Conservation (phyloP, 2,797 vertebrate species). For the Adrianichthys oophorus region DNA sequence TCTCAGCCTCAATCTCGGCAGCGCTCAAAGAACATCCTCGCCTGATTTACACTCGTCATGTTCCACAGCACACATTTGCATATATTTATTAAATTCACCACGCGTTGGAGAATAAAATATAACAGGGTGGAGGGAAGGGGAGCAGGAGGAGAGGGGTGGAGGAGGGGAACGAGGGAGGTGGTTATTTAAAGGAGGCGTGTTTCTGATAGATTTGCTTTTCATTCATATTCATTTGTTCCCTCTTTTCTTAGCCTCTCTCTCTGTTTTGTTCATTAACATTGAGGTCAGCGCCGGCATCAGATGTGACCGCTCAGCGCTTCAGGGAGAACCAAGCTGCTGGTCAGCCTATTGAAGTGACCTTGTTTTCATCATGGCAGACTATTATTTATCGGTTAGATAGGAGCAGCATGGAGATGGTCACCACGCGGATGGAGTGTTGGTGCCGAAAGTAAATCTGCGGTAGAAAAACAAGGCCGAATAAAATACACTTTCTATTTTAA, state of each 20-base stretch:
- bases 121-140: slow-evolving; percentile 59
- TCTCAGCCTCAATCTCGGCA: slow-evolving; percentile 85
- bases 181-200: slow-evolving; percentile 82
- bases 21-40: slow-evolving; percentile 83
- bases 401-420: slow-evolving; percentile 38
- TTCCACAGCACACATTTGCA: slow-evolving; percentile 86
- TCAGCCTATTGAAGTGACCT: slow-evolving; percentile 71
- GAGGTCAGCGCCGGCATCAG: slow-evolving; percentile 65
- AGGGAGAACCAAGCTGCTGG: slow-evolving; percentile 65
- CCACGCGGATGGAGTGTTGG: slow-evolving; percentile 39
- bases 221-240: slow-evolving; percentile 79
- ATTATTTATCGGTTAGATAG: slow-evolving; percentile 72
- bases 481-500: too few species aligned
- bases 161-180: slow-evolving; percentile 55
- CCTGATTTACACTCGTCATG: slow-evolving; percentile 86
- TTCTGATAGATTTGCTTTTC: slow-evolving; percentile 81
- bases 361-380: slow-evolving; percentile 68
- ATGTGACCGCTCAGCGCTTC: slow-evolving; percentile 57
- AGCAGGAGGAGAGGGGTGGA: slow-evolving; percentile 42
- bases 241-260: slow-evolving; percentile 36
- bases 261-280: slow-evolving; percentile 73
- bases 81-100: slow-evolving; percentile 88
- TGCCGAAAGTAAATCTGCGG: slow-evolving; percentile 19
- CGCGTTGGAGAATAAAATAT: slow-evolving; percentile 82
- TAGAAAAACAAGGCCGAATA: slow-evolving; percentile 29